Evolutionary conservation across 2,113 vertebrate species (phyloP), one percentile per base, ranked within the genome.

Genomic region (Sinocyclocheilus anshuiensis): DNA sequence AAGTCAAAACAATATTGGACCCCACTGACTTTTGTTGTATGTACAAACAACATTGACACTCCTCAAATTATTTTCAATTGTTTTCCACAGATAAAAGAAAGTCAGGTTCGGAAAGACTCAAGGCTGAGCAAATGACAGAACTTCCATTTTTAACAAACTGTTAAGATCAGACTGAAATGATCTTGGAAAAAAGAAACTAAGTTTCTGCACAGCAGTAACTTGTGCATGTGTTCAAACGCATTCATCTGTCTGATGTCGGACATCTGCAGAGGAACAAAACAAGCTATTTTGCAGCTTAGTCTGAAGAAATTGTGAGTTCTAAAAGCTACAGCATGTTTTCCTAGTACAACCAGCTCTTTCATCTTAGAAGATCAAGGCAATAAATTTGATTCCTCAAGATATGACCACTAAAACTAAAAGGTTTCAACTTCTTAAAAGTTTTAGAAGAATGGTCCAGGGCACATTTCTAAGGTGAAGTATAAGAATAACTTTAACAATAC

Each of bases 351-450:
- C 69, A 72, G 11, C 36, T 74, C 71, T 74, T 74, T 74, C 39
- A 74, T 74, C 71, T n/a, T 36, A 74, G 42, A 74, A 42, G 36
- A 74, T 74, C 71, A 74, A 48, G n/a, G n/a, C 6, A 50, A 26
- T 11, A 67, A 24, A 76, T 45, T 45, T 15, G 74, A 48, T 48
- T 76, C 74, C 74, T 50, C 39, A 50, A 15, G n/a, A 48, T 26
- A 50, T 16, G 74, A 76, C 74, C 39, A 22, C 39, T 50, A 50
- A 76, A 76, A 48, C 71, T n/a, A 42, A 72, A n/a, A 20, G 67
- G 36, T 42, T 71, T 8, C 67, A 71, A 71, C 29, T 20, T 74
- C 69, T 72, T n/a, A 72, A 72, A 22, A 72, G 69, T 72, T 72
- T 22, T 42, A 39, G 39, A 72, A 72, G 20, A 72, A 72, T 13